Base-by-base conservation (phyloP, 1,140 invertebrate species). In the Macrotrachela quadricornifera region DNA sequence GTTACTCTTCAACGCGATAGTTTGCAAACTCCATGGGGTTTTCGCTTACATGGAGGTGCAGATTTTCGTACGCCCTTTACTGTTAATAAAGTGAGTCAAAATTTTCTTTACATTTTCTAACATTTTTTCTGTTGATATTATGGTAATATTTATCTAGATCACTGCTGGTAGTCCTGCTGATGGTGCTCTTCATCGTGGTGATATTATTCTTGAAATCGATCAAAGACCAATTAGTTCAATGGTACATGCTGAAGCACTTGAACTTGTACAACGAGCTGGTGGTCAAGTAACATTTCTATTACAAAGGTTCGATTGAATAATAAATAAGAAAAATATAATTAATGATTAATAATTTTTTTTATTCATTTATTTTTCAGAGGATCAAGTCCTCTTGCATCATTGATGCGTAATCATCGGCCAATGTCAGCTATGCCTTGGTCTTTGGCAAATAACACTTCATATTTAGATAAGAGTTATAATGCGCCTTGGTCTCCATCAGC, bases 241-340 rank as follows among this genome's bases (percentile, higher is more conserved):
- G 59, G 77, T 81, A 60, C 86, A 91, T 65, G 80, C 84, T 69
- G 82, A 88, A 70, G 87, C 85, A 36, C 81, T 85, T 67, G 81
- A 81, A 63, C 70, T 87, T 52, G 86, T 91, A 68, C 80, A 80
- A 67, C 80, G 79, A 66, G 80, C 82, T n/a, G 67, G 66, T 21
- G 64, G 64, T 38, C 48, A 38, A 15, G 44, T 44, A 43, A 37
- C 42, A 47, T 44, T 51, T 30, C 10, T 48, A 39, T 36, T 50
- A 39, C 47, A 15, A 40, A 39, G 15, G 37, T 18, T 49, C 39
- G 36, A 41, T 39, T 41, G 6, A 42, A 50, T n/a, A 50, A 43
- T 50, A 18, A 30, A 30, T 30, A 30, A 4, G 21, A 30, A 30
- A 30, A 8, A 30, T 30, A 30, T 30, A 4, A 30, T 2, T 30